Percentiles rank a stretch among this genome's conserved stretches.
Conservation (phyloP, 2,888 invertebrate genomes). For the Hemicrepidius hirtus region DNA sequence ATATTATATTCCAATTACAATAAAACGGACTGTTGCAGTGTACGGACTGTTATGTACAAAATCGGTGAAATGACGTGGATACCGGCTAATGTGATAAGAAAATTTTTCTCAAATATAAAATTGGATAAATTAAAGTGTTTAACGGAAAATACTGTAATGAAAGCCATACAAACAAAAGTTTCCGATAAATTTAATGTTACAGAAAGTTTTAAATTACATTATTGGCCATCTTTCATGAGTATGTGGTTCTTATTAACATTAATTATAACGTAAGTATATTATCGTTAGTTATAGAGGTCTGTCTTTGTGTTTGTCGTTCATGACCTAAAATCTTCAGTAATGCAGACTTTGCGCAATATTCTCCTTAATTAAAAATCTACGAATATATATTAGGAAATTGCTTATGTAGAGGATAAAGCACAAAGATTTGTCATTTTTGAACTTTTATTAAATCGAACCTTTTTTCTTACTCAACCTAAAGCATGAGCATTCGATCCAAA, state of each 20-base stretch:
- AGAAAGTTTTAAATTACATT: constrained; percentile 40
- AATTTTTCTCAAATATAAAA: constrained; percentile 7
- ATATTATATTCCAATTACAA: constrained; percentile 38
- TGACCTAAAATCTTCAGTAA: no score
- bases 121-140: constrained; percentile 29
- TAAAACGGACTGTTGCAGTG: constrained; percentile 1
- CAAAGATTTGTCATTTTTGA: no score
- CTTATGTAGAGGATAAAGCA: no score
- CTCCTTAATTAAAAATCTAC: no score
- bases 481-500: no score
- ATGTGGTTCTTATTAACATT: constrained; percentile 53
- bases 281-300: no score
- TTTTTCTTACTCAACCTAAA: no score
- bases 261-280: constrained; percentile 55
- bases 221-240: constrained; percentile 47
- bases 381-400: no score
- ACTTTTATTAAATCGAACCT: no score
- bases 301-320: no score
- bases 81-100: constrained; percentile 25
- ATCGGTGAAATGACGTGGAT: constrained; percentile 31
- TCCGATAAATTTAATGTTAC: constrained; percentile 21
- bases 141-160: constrained; percentile 14
- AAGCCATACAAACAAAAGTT: constrained; percentile 8
- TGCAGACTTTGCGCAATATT: no score
- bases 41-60: not conserved